Conservation (phyloP, 2,797 vertebrate species). For the Cetoscarus ocellatus region DNA sequence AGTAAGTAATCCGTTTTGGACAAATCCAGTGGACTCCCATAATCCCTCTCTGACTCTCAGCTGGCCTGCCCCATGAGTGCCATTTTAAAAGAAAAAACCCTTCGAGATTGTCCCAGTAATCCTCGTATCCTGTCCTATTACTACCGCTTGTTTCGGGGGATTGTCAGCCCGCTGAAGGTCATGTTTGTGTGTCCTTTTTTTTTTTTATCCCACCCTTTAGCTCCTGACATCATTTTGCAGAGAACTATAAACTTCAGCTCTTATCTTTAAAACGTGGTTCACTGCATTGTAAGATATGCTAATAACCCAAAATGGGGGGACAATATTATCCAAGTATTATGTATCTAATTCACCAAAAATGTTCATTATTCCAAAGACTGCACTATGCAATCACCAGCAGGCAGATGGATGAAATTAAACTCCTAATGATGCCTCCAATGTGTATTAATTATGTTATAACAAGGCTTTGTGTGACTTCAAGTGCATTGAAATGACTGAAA, state of each 20-base stretch:
- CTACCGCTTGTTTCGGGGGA: conserved; percentile 30
- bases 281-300: conserved; percentile 9
- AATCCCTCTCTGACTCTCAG: conserved; percentile 46
- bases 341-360: conserved; percentile 41
- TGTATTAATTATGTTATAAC: conserved; percentile 61
- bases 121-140: conserved; percentile 51
- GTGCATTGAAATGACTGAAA: conserved; percentile 39
- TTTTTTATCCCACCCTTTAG: conserved; percentile 5
- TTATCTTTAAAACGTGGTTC: conserved; percentile 8
- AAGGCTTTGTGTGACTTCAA: conserved; percentile 49
- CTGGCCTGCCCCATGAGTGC: conserved; percentile 29
- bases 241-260: conserved; percentile 16
- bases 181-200: conserved; percentile 6
- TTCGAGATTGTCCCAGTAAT: conserved; percentile 50
- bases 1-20: conserved; percentile 27
- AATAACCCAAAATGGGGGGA: conserved; percentile 4
- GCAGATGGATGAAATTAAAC: conserved; percentile 64
- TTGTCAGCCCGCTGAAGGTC: conserved; percentile 22
- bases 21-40: conserved; percentile 38
- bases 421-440: conserved; percentile 54
- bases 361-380: conserved; percentile 35
- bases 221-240: conserved; percentile 14
- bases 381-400: conserved; percentile 47
- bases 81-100: conserved; percentile 30
- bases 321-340: conserved; percentile 34